Evolutionary conservation across 2,888 invertebrate genomes (phyloP).

Genomic region (Nomada hirtipes): DNA sequence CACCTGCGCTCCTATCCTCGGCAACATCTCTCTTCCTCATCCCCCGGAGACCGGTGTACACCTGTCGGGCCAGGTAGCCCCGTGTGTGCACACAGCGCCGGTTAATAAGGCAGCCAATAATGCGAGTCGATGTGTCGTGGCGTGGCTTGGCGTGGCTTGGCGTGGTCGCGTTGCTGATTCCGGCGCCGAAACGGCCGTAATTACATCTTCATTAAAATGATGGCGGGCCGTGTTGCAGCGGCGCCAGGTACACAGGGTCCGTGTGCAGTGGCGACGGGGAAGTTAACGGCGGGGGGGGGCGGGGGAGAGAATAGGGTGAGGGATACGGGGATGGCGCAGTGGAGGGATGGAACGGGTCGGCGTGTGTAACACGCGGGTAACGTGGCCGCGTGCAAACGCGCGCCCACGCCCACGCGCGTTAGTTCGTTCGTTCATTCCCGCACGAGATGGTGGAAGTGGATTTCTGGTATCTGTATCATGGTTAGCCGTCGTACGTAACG

Average conservation of each 20-base stretch:
- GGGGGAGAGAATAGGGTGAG: background rate
- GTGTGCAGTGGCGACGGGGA: constrained; percentile 8
- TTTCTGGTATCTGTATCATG: constrained; percentile 78
- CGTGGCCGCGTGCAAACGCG: constrained; percentile 45
- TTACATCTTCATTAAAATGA: constrained; percentile 84
- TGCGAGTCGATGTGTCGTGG: constrained; percentile 74
- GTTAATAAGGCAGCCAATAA: constrained; percentile 82
- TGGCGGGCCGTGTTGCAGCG: constrained; percentile 75
- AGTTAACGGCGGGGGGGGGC: background rate
- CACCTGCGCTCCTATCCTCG: background rate
- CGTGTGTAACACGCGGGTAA: constrained; percentile 63
- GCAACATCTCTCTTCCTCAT: background rate
- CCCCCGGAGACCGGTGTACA: constrained; percentile 22
- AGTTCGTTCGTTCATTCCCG: constrained; percentile 59
- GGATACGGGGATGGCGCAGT: background rate
- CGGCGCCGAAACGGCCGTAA: constrained; percentile 80
- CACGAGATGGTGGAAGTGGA: constrained; percentile 68
- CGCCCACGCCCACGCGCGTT: constrained; percentile 36
- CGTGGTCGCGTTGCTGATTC: constrained; percentile 76
- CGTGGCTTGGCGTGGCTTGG: constrained; percentile 59
- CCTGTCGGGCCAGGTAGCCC: constrained; percentile 46
- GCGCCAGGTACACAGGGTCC: constrained; percentile 55
- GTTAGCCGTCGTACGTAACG: constrained; percentile 77
- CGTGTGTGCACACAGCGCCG: constrained; percentile 61
- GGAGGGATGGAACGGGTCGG: constrained; percentile 9